phyloP scores from a whole-genome alignment of 2,113 vertebrate species.

The Gavialis gangeticus region DNA sequence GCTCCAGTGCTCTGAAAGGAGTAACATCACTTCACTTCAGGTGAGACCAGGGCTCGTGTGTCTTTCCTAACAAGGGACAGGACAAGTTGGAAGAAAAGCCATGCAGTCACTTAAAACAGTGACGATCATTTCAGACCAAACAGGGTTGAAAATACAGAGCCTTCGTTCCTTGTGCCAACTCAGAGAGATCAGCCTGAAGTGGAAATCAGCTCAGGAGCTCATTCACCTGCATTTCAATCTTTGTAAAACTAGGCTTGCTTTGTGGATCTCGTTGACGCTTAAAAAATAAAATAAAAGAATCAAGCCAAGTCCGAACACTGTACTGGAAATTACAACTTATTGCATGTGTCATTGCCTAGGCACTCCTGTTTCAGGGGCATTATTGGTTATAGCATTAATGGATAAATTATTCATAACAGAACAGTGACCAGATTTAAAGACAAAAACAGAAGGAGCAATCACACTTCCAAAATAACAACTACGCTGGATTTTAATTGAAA shows the following conservation, averaged over 20 bases:
- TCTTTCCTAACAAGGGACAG: background rate
- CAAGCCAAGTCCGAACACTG: background rate
- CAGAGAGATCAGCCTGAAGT: background rate
- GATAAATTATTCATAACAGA: constrained; percentile 27
- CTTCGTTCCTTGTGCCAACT: rapidly evolving
- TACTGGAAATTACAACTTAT: background rate
- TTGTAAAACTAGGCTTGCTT: background rate
- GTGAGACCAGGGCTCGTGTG: background rate
- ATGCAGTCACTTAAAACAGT: background rate
- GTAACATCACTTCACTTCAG: background rate
- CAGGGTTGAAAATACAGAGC: rapidly evolving
- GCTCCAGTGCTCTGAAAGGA: rapidly evolving
- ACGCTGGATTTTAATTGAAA: constrained; percentile 51
- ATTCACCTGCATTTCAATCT: background rate
- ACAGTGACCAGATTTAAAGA: constrained; percentile 47
- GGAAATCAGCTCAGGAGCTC: rapidly evolving
- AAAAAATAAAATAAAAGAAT: background rate
- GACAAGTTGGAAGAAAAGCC: background rate
- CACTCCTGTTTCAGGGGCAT: background rate
- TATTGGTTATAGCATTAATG: background rate
- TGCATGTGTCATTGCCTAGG: constrained; percentile 28
- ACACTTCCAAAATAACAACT: background rate
- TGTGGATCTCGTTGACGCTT: background rate
- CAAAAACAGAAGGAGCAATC: constrained; percentile 50
- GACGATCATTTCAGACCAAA: rapidly evolving